These are phyloP conservation scores for Plumapathes pennacea DNA, from an alignment of 92 coral and sea anemone genomes.

Conservation along the genomic window DNA sequence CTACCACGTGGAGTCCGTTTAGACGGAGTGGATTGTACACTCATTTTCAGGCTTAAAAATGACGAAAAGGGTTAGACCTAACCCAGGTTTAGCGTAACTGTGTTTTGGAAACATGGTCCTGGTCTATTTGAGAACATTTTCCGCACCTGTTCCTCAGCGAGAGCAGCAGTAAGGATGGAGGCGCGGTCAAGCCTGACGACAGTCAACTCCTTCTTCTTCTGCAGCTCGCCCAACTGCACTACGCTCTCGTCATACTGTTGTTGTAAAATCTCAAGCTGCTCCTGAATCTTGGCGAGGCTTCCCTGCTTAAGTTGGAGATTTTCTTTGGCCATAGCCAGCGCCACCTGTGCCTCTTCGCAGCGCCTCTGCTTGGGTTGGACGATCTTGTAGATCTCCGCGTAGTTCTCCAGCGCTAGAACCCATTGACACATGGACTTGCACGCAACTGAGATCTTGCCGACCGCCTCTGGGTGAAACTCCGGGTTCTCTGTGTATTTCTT, in stretches of 20 bases:
- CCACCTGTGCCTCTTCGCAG: constrained; percentile 85
- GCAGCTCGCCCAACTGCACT: constrained; percentile 72
- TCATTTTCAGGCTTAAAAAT: too few species aligned
- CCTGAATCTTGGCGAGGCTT: constrained; percentile 81
- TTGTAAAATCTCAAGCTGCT: constrained; percentile 77
- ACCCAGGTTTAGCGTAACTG: too few species aligned
- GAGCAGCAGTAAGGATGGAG: constrained; percentile 75
- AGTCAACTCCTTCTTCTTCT: constrained; percentile 80
- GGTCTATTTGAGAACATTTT: too few species aligned
- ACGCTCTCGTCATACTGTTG: constrained; percentile 91
- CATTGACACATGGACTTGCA: constrained; percentile 97
- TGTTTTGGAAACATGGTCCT: too few species aligned
- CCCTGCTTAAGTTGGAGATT: constrained; percentile 80
- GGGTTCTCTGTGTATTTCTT: constrained; percentile 92
- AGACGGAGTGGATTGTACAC: too few species aligned
- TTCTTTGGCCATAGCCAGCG: constrained; percentile 75
- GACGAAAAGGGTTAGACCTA: too few species aligned
- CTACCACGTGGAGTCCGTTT: too few species aligned
- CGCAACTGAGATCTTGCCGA: constrained; percentile 94
- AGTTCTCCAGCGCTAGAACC: constrained; percentile 93
- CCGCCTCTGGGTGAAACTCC: constrained; percentile 88
- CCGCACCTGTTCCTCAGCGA: constrained; percentile 85
- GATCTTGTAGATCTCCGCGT: constrained; percentile 93
- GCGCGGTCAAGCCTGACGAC: constrained; percentile 83
- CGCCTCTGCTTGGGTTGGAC: constrained; percentile 92